Conservation (phyloP, 2,113 vertebrate genomes). For the Pelusios castaneus region DNA sequence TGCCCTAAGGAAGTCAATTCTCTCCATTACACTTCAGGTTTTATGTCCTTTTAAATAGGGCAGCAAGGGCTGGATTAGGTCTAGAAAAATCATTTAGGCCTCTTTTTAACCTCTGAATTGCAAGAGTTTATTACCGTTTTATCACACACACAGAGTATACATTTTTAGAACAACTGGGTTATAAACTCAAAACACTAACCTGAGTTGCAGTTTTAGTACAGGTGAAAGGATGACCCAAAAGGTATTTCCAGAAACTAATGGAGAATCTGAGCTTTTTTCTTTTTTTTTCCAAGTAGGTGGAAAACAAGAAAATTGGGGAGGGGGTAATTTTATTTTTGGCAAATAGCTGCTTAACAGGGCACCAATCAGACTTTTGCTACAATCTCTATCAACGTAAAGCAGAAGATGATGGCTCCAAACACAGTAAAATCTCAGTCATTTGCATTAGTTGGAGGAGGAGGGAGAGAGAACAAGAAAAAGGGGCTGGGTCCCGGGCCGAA, state of each 20-base stretch:
- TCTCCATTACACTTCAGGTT: background rate
- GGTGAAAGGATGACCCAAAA: background rate
- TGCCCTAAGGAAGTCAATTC: fast-evolving
- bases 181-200: background rate
- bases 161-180: background rate
- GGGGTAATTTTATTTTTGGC: background rate
- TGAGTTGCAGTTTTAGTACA: background rate
- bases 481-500: background rate
- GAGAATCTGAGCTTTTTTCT: background rate
- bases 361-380: background rate
- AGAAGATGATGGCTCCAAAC: background rate
- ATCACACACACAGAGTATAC: background rate
- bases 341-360: background rate
- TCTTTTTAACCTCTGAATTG: background rate
- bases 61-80: background rate
- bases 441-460: background rate
- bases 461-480: background rate
- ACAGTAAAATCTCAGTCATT: background rate
- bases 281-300: background rate
- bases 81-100: background rate
- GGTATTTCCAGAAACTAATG: background rate
- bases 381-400: background rate
- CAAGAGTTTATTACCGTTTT: background rate
- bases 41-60: background rate
- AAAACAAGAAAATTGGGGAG: background rate